These are phyloP conservation scores for Camponotus vicinus DNA, from an alignment of 1,140 invertebrate genomes.

Conservation along the genomic window DNA sequence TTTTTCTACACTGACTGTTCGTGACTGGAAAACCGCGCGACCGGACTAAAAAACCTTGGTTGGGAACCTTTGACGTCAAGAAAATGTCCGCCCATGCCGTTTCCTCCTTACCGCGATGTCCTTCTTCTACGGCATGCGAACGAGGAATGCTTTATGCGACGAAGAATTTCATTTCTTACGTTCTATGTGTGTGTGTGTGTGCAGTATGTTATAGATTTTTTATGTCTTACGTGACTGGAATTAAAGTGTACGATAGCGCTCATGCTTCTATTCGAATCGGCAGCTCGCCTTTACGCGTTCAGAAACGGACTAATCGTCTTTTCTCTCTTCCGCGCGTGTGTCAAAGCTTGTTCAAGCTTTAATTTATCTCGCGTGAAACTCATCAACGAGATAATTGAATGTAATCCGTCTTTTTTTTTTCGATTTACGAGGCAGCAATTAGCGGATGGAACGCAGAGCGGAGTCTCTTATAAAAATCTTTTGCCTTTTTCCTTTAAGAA, in stretches of 20 bases:
- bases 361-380: not conserved
- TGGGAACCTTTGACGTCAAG: constrained; percentile 59
- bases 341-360: not conserved
- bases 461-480: not conserved
- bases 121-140: constrained; percentile 36
- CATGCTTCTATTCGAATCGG: not conserved
- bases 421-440: not conserved
- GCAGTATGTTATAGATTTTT: constrained; percentile 58
- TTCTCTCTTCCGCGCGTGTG: not conserved
- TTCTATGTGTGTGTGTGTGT: not conserved
- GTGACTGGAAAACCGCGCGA: constrained; percentile 68
- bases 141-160: constrained; percentile 61
- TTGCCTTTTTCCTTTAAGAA: not conserved
- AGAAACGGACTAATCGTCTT: not conserved
- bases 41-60: constrained; percentile 26
- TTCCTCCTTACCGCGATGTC: constrained; percentile 36
- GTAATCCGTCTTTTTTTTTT: not conserved
- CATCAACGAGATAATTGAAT: not conserved
- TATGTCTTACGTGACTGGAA: constrained; percentile 34
- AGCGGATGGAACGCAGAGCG: not conserved
- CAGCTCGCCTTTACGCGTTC: not conserved
- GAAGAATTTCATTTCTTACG: constrained; percentile 47
- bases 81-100: constrained; percentile 53
- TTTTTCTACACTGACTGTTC: constrained; percentile 54
- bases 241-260: constrained; percentile 13